These are phyloP conservation scores for Peromyscus eremicus DNA, from an alignment of 2,797 vertebrate genomes.

Conservation along the genomic window DNA sequence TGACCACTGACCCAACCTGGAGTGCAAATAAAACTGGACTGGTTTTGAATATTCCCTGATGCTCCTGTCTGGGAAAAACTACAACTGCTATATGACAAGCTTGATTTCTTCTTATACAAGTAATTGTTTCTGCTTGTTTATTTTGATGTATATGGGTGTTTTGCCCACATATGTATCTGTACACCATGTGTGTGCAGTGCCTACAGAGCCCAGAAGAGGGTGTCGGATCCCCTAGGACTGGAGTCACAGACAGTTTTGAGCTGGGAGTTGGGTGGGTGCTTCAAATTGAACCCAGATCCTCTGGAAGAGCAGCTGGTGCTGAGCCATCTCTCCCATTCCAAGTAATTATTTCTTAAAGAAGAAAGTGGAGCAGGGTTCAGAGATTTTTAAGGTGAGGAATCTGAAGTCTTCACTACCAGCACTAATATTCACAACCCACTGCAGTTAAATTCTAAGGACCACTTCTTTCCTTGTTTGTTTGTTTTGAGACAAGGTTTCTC, in stretches of 20 bases:
- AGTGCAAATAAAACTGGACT: background rate
- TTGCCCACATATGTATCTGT: too few species aligned
- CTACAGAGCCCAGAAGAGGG: background rate
- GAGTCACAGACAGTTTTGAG: background rate
- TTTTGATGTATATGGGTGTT: background rate
- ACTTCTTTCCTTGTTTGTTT: background rate
- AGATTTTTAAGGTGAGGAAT: background rate
- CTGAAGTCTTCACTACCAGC: background rate
- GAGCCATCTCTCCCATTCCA: background rate
- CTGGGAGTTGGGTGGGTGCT: background rate
- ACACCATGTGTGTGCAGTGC: too few species aligned
- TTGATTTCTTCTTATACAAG: constrained; percentile 23
- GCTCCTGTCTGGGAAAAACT: constrained; percentile 29
- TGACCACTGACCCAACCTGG: background rate
- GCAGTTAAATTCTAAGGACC: background rate
- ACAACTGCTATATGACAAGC: background rate
- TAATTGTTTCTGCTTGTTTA: background rate
- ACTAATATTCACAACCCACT: background rate
- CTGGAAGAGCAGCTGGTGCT: background rate
- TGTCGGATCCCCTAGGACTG: background rate
- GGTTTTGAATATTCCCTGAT: background rate
- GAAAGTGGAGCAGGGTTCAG: background rate
- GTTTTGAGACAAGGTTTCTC: background rate
- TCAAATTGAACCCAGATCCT: background rate
- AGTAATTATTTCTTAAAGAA: background rate